Base-by-base conservation (phyloP, 2,888 invertebrate species). In the Thereva unica region DNA sequence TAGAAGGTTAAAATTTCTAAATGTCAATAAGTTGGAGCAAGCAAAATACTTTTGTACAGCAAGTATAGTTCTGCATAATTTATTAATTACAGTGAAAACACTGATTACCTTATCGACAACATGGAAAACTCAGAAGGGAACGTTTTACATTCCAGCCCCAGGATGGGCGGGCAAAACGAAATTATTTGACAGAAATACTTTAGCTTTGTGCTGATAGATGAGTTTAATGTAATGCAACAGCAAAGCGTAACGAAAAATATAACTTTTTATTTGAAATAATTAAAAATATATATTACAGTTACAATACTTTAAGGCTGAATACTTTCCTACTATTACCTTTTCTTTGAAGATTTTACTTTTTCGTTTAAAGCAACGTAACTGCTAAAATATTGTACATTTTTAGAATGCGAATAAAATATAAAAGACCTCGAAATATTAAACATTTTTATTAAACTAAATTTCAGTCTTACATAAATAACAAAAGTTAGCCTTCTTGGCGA, bases 111-210 rank as follows among this genome's bases (percentile, higher is more conserved):
- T 23, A 23, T 23, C 23, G 23, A 23, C 23, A 23, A 23, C 2
- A 23, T 23, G 23, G 23, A 23, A 23, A 23, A 23, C 23, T 23
- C 23, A 23, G 23, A 23, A 23, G 23, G 23, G 23, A 23, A 23
- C 8, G 42, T 9, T 42, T 9, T 42, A 42, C 7, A 42, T 42
- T n/a, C 42, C 2, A 42, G 9, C 1, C n/a, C n/a, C 42, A 42
- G 1, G 42, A n/a, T 9, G 47, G 47, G 2, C 3, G 12, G 10
- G 1, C n/a, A n/a, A 47, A 47, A 4, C n/a, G 47, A 47, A 6
- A 47, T 47, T n/a, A 23, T 23, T 23, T 47, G 5, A 47, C 4
- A 47, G 47, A 47, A 47, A 47, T 47, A n/a, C n/a, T 47, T 42
- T 42, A 7, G n/a, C n/a, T 7, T 3, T 42, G 42, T 23, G n/a